Conservation (phyloP, 2,113 vertebrate genomes). For the Salvelinus alpinus region DNA sequence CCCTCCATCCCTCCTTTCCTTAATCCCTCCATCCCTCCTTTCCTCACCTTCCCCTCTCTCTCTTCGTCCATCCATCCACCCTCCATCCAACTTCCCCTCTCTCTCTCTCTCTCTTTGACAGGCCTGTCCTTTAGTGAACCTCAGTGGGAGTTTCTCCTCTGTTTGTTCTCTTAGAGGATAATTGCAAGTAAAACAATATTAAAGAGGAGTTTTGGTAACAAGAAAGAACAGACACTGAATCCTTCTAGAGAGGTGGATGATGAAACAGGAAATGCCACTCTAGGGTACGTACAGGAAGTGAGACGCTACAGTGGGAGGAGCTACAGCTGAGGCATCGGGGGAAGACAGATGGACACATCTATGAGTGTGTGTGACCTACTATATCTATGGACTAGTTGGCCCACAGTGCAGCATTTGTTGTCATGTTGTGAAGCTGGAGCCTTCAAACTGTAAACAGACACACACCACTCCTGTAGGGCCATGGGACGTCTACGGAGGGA, state of each 20-base stretch:
- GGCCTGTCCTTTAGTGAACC: slow-evolving; percentile 36
- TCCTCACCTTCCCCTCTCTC: background rate
- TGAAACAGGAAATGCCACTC: slow-evolving; percentile 42
- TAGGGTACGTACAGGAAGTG: slow-evolving; percentile 49
- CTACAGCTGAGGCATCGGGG: slow-evolving; percentile 29
- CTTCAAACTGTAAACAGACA: slow-evolving; percentile 16
- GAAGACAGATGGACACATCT: slow-evolving; percentile 1
- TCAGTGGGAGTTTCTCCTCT: slow-evolving; percentile 33
- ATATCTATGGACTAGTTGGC: slow-evolving; percentile 15
- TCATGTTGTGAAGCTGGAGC: no score
- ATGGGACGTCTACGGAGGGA: slow-evolving; percentile 22
- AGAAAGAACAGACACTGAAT: slow-evolving; percentile 52
- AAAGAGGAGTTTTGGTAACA: slow-evolving; percentile 33
- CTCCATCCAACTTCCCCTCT: no score
- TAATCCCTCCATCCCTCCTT: background rate
- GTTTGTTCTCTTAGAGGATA: slow-evolving; percentile 21
- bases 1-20: no score
- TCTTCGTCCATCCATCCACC: no score
- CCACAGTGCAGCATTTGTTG: background rate
- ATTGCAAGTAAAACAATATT: slow-evolving; percentile 42
- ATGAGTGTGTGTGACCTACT: slow-evolving; percentile 13
- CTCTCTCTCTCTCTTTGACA: background rate
- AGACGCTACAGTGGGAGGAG: slow-evolving; percentile 35
- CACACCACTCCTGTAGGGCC: slow-evolving; percentile 18
- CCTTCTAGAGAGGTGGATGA: slow-evolving; percentile 41